Conservation (phyloP, 2,113 vertebrate species). For the Neolamprologus hecqui region DNA sequence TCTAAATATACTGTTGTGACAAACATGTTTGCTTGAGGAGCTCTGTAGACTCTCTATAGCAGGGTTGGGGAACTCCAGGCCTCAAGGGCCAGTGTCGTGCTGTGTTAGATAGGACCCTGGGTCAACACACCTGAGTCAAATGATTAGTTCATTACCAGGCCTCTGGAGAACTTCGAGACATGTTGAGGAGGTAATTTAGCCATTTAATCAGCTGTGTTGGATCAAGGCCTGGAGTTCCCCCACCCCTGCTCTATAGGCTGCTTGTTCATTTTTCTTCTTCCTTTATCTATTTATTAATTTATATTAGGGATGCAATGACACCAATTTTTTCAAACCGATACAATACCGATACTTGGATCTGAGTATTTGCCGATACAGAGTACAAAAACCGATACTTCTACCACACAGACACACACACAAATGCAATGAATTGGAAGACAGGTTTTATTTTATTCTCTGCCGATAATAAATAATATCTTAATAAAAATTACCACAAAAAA, state of each 20-base stretch:
- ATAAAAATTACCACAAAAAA: too few relatives aligned
- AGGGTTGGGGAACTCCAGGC: background rate
- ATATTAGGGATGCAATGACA: too few relatives aligned
- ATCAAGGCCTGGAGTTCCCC: background rate
- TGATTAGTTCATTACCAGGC: background rate
- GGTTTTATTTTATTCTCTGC: too few relatives aligned
- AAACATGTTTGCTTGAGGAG: background rate
- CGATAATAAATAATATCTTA: too few relatives aligned
- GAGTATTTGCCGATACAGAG: too few relatives aligned
- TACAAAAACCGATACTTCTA: too few relatives aligned
- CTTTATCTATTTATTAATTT: background rate
- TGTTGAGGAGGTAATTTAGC: background rate
- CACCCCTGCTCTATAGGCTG: background rate
- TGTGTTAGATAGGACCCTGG: background rate
- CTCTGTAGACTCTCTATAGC: background rate
- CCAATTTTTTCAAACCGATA: too few relatives aligned
- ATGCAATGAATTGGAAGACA: too few relatives aligned
- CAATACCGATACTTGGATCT: too few relatives aligned
- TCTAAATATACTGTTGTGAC: background rate
- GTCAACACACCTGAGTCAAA: background rate
- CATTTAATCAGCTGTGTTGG: rapidly evolving
- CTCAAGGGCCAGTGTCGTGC: background rate
- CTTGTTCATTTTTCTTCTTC: background rate
- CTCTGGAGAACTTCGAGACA: background rate
- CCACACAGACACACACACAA: too few relatives aligned